These are phyloP conservation scores for Pogonomyrmex barbatus DNA, from an alignment of 1,140 invertebrate genomes.

Conservation along the genomic window DNA sequence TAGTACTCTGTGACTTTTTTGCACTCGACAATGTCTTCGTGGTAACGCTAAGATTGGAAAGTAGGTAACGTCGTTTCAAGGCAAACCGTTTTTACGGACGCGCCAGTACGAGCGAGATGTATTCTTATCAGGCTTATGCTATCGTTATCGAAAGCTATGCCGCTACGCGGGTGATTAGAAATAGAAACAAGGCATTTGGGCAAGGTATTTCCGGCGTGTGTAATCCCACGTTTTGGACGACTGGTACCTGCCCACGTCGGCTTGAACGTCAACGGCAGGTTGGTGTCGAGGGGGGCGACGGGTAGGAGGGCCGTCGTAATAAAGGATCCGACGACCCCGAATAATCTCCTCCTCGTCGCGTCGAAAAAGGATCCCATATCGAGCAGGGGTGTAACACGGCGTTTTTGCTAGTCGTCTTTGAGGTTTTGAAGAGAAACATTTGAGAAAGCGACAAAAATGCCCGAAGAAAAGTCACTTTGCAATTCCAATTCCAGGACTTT, in stretches of 20 bases:
- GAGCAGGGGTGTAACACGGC: background rate
- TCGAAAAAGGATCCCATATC: slow-evolving; percentile 54
- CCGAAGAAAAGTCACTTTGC: background rate
- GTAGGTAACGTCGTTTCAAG: background rate
- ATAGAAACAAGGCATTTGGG: slow-evolving; percentile 60
- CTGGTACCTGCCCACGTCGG: slow-evolving; percentile 13
- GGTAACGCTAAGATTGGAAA: slow-evolving; percentile 2
- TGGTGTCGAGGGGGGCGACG: slow-evolving; percentile 24
- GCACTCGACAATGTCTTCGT: background rate
- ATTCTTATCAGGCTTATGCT: slow-evolving; percentile 6
- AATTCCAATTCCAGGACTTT: background rate
- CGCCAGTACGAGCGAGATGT: background rate
- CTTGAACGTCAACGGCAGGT: slow-evolving; percentile 25
- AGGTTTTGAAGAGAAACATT: slow-evolving; percentile 16
- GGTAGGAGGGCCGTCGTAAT: slow-evolving; percentile 64
- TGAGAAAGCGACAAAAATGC: background rate
- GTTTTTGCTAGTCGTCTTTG: background rate
- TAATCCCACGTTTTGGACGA: slow-evolving; percentile 69
- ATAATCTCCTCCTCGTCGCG: slow-evolving; percentile 63
- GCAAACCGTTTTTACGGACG: background rate
- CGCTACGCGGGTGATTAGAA: slow-evolving; percentile 35
- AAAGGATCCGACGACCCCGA: slow-evolving; percentile 76
- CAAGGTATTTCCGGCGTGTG: slow-evolving; percentile 68
- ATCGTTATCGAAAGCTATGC: slow-evolving; percentile 2
- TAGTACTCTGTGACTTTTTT: background rate